Base-by-base conservation (phyloP, 2,797 vertebrate genomes). In the Serranus cabrilla region DNA sequence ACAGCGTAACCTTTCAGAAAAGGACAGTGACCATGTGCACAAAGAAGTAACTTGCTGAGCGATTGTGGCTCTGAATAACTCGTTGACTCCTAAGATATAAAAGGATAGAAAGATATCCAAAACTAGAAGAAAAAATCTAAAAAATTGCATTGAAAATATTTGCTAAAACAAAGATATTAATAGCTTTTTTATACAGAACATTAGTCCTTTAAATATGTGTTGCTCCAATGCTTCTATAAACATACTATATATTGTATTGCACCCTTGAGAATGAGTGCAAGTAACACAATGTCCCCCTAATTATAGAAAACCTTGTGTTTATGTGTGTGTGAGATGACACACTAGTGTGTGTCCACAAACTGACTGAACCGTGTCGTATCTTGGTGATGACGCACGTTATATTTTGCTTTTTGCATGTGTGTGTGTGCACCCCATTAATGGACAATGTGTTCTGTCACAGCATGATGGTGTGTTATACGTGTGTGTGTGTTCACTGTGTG, bases 341-440 rank as follows among this genome's bases (percentile, higher is more conserved):
- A 2, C 6, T 31, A 25, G 4, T 57, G 47, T 63, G 31, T 54
- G 6, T 21, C 43, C 17, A 58, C 7, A 43, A 25, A 31, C 14
- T 6, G 14, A 62, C 3, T 23, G 16, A 46, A 25, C 18, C 21
- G 23, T 62, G 20, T 51, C 23, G 6, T 47, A 12, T 56, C 23
- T 62, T 31, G 1, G 11, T 23, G 40, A 34, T 85, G 78, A 81
- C 7, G 49, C 80, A 84, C 34, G 55, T 56, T 52, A 27, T 17
- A 23, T 21, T 23, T 12, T 49, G 17, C 11, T 51, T 21, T 18
- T 17, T 34, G 34, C 5, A 12, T 37, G 42, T 57, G 12, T 43
- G 47, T 31, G 37, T 43, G 27, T 64, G 54, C 50, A 25, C 5
- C 25, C 51, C 57, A 57, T 45, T 59, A 50, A 60, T 47, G 27